Base-by-base conservation (phyloP, 2,797 vertebrate genomes). In the Enteromius viviparus region DNA sequence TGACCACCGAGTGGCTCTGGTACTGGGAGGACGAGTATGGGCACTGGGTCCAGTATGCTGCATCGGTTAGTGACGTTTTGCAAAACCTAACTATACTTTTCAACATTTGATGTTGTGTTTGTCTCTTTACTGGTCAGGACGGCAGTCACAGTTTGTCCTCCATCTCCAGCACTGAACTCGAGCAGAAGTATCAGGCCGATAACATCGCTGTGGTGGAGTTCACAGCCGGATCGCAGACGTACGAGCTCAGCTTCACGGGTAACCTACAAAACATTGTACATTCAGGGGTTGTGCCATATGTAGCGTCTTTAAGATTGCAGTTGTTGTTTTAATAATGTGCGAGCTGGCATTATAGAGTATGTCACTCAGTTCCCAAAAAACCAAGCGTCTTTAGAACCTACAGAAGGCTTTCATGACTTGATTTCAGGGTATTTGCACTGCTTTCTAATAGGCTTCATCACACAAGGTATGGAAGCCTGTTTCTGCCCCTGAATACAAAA, bases 1-100 rank as follows among this genome's bases (percentile, higher is more conserved):
- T 91, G 85, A 95, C 94, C 87, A 95, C 94, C 0, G 87, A 88
- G 74, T 95, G 94, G 94, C 3, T 91, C 17, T 95, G 94, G 94
- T 91, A 91, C 92, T 95, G 94, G 95, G 84, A 95, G 91, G 91
- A 95, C 0, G 92, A 94, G 85, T 45, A 1, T 0, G 90, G 87
- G 2, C 88, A 11, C 4, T 95, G 95, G 95, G 91, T 89, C 83
- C 26, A 66, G 83, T 95, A 94, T 0, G 87, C 89, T 6, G 79
- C 90, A 0, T 9, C 89, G 42, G 95, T 95, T 87, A 90, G 94
- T 92, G 42, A 65, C 49, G 47, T n/a, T 51, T 26, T 6, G 4
- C 5, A 1, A 4, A 58, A 40, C 53, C 2, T 23, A 23, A 23
- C 40, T 49, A 8, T 65, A 23, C 3, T 49, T 53, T 64, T 3